phyloP scores from a whole-genome alignment of 2,113 vertebrate genomes.

The Manacus vitellinus region DNA sequence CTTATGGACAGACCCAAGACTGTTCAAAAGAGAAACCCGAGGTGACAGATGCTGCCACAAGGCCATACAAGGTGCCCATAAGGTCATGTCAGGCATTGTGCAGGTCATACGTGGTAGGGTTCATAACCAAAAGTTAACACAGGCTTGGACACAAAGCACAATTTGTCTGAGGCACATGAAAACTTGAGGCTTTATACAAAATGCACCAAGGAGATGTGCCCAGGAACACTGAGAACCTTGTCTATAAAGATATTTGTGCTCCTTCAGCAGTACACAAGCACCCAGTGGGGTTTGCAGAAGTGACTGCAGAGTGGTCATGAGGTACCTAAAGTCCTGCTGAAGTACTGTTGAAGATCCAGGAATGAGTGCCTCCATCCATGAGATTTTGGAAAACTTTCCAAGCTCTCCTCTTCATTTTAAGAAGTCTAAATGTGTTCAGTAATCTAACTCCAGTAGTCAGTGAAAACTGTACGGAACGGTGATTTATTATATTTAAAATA shows the following conservation, averaged over 20 bases:
- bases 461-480: not conserved
- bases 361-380: not conserved
- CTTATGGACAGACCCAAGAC: not conserved
- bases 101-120: not conserved
- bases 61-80: not conserved
- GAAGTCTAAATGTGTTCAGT: not conserved
- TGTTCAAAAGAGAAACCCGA: not conserved
- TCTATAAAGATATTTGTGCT: not conserved
- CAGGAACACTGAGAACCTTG: not conserved
- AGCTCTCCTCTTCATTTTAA: not conserved
- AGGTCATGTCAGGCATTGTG: not conserved
- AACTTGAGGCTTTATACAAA: not conserved
- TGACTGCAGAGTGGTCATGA: not conserved
- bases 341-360: not conserved
- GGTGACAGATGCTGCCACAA: not conserved
- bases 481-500: not conserved
- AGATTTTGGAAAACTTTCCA: not conserved
- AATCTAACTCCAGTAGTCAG: not conserved
- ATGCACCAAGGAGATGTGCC: not conserved
- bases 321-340: not conserved
- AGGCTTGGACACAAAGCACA: not conserved
- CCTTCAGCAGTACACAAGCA: not conserved
- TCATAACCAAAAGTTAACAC: not conserved
- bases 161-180: fast-evolving
- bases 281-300: not conserved